Evolutionary conservation across 2,888 invertebrate genomes (phyloP).

Genomic region (Creontiades dilutus): DNA sequence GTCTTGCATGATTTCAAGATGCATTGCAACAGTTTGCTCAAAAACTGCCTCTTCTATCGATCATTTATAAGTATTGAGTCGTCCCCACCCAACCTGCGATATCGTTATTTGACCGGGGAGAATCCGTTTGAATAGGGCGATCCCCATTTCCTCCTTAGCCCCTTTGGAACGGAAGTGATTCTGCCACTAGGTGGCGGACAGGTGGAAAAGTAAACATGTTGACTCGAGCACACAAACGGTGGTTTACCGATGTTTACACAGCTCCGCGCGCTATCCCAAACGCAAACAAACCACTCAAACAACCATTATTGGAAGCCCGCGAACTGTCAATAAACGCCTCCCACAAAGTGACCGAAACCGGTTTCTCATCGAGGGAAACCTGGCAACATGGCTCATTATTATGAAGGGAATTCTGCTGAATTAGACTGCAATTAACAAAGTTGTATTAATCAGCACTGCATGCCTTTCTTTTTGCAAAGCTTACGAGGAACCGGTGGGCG

Average conservation of each 20-base stretch:
- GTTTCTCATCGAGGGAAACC: background rate
- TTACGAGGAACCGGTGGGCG: too few relatives aligned
- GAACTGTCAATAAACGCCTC: constrained; percentile 49
- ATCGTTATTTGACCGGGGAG: too few relatives aligned
- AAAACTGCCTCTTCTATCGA: too few relatives aligned
- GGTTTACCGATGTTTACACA: constrained; percentile 67
- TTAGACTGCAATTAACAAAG: too few relatives aligned
- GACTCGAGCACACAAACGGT: constrained; percentile 69
- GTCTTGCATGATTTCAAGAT: too few relatives aligned
- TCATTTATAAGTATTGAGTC: too few relatives aligned
- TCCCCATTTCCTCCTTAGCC: constrained; percentile 2
- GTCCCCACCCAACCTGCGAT: too few relatives aligned
- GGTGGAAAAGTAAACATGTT: constrained; percentile 68
- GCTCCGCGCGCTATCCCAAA: constrained; percentile 51
- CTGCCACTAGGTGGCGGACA: constrained; percentile 29
- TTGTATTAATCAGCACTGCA: too few relatives aligned
- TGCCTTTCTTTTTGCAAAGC: too few relatives aligned
- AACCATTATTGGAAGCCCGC: constrained; percentile 61
- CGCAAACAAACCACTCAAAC: constrained; percentile 66
- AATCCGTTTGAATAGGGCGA: background rate
- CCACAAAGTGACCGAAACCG: background rate
- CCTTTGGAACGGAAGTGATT: constrained; percentile 60
- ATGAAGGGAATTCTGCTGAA: too few relatives aligned
- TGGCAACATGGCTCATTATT: background rate
- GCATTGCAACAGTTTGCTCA: too few relatives aligned